phyloP scores from a whole-genome alignment of 2,888 invertebrate genomes.

The Dermolepida albohirtum region DNA sequence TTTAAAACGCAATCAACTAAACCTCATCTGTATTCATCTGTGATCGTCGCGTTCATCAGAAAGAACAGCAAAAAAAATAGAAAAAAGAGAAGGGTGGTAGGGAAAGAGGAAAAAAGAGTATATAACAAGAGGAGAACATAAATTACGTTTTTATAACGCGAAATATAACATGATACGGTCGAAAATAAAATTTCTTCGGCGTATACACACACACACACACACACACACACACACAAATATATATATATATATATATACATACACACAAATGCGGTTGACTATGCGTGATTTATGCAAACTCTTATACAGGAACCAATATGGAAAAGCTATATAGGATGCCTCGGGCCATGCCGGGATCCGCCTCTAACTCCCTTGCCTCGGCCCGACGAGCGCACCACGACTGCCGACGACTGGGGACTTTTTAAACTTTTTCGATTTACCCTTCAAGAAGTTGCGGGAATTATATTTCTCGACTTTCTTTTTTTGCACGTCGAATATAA shows the following conservation, averaged over 20 bases:
- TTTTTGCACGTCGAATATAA: conserved; percentile 28
- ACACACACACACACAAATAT: neutral
- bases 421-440: conserved; percentile 44
- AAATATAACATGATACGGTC: conserved; percentile 36
- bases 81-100: neutral
- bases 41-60: conserved; percentile 19
- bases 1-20: conserved; percentile 35
- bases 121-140: conserved; percentile 24
- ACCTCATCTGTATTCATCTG: conserved; percentile 36
- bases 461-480: conserved; percentile 41
- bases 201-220: neutral
- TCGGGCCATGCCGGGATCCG: conserved; percentile 12
- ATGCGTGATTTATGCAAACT: conserved; percentile 43
- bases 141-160: conserved; percentile 33
- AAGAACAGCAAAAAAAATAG: too few relatives aligned
- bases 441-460: conserved; percentile 38
- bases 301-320: conserved; percentile 40
- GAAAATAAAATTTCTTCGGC: conserved; percentile 30
- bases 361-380: neutral
- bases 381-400: neutral
- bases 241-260: neutral
- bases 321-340: conserved; percentile 34
- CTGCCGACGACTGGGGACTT: conserved; percentile 36
- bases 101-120: neutral
- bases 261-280: conserved; percentile 16